Conservation (phyloP, 2,797 vertebrate genomes). For the Astyanax mexicanus region DNA sequence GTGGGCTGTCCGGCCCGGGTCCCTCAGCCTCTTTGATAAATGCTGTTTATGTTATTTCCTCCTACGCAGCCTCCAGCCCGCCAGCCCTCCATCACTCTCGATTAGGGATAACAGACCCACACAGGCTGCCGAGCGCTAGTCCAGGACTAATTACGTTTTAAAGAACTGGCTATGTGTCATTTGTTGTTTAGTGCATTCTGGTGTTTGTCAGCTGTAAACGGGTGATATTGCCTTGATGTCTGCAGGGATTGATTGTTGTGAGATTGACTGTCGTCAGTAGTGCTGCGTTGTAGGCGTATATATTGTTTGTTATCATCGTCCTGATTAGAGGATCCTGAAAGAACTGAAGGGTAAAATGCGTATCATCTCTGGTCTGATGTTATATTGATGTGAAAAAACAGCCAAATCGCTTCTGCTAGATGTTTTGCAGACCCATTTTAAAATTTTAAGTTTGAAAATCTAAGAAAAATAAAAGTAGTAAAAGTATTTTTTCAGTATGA, state of each 20-base stretch:
- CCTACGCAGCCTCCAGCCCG: constrained; percentile 55
- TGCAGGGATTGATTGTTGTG: not conserved
- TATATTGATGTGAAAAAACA: too few relatives aligned
- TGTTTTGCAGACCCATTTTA: too few relatives aligned
- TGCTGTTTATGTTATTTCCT: constrained; percentile 45
- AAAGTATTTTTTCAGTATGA: too few relatives aligned
- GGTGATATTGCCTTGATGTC: not conserved
- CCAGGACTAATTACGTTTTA: constrained; percentile 27
- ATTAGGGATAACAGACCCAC: constrained; percentile 39
- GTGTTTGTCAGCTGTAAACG: constrained; percentile 21
- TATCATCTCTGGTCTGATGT: too few relatives aligned
- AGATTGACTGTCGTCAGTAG: not conserved
- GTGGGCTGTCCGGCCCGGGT: constrained; percentile 63
- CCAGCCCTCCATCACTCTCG: constrained; percentile 40
- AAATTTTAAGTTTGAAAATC: too few relatives aligned
- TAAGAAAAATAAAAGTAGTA: too few relatives aligned
- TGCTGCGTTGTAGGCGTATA: not conserved
- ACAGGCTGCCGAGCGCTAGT: constrained; percentile 26
- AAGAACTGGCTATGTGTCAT: constrained; percentile 38
- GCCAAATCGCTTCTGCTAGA: too few relatives aligned
- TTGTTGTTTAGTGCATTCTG: constrained; percentile 15
- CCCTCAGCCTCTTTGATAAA: constrained; percentile 53
- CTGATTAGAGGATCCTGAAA: too few relatives aligned
- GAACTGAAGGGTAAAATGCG: too few relatives aligned
- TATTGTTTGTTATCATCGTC: not conserved